Conservation (phyloP, 2,797 vertebrate genomes). For the Artibeus lituratus region DNA sequence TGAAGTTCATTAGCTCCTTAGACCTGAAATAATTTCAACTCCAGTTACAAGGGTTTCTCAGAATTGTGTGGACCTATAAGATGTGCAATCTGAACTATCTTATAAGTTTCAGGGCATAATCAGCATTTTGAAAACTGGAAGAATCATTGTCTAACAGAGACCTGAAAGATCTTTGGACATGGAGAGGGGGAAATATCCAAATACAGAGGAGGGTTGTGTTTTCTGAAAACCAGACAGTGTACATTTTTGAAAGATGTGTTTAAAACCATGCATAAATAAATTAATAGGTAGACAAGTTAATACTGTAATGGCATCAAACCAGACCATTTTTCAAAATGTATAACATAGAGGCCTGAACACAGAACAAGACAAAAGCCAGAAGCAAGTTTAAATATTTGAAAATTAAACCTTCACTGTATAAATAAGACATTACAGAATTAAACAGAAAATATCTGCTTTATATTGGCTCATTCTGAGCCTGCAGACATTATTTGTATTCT, state of each 20-base stretch:
- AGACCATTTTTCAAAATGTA: conserved; percentile 49
- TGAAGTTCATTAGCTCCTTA: background rate
- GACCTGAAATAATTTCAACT: background rate
- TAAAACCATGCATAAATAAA: conserved; percentile 52
- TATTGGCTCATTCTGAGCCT: conserved; percentile 55
- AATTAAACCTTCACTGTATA: conserved; percentile 74
- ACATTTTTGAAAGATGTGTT: conserved; percentile 56
- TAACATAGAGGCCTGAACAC: conserved; percentile 63
- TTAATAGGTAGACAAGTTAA: conserved; percentile 62
- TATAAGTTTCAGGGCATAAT: background rate
- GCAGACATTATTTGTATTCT: conserved; percentile 38
- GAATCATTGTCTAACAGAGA: background rate
- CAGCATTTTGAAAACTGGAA: background rate
- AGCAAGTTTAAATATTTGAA: conserved; percentile 81
- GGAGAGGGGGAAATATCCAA: background rate
- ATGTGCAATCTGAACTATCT: background rate
- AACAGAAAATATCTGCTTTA: conserved; percentile 76
- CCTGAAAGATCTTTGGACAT: background rate
- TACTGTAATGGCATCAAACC: background rate
- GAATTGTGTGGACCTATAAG: background rate
- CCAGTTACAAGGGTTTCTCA: background rate
- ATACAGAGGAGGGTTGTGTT: background rate
- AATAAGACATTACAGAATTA: conserved; percentile 77
- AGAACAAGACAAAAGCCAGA: conserved; percentile 67
- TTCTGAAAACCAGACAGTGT: conserved; percentile 50